Conservation (phyloP, 2,797 vertebrate species). For the Glossophaga mutica region DNA sequence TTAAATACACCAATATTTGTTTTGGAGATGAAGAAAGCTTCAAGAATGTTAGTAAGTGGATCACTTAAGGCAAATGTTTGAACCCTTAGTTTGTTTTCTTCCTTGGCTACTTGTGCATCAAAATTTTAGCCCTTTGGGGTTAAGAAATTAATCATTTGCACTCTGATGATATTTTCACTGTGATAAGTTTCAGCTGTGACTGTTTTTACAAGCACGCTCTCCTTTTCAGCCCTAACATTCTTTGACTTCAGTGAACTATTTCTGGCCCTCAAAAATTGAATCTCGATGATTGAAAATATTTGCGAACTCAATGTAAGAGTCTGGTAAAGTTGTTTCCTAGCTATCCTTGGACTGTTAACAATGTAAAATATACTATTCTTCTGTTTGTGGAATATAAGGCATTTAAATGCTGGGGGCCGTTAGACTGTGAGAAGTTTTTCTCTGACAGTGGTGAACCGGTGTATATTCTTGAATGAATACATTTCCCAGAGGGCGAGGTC, state of each 20-base stretch:
- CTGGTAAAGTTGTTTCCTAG: background rate
- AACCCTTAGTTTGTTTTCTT: slow-evolving; percentile 33
- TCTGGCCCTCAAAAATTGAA: slow-evolving; percentile 8
- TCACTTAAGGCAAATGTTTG: slow-evolving; percentile 43
- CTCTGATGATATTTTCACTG: background rate
- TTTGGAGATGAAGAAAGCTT: slow-evolving; percentile 43
- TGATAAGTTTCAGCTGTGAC: slow-evolving; percentile 56
- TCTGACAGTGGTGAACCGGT: background rate
- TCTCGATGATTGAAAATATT: slow-evolving; percentile 42
- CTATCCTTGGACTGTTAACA: background rate
- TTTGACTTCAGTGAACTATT: background rate
- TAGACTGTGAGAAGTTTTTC: background rate
- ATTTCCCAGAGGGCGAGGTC: background rate
- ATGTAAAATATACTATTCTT: background rate
- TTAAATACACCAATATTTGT: slow-evolving; percentile 49
- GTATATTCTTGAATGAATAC: background rate
- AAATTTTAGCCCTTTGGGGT: background rate
- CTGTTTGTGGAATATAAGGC: background rate
- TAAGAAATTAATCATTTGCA: slow-evolving; percentile 12
- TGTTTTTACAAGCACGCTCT: background rate
- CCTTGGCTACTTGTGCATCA: background rate
- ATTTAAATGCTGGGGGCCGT: background rate
- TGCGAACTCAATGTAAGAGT: background rate
- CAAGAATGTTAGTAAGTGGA: slow-evolving; percentile 20
- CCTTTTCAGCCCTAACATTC: background rate